Percentiles rank a stretch among this genome's conserved stretches.
Conservation (phyloP, 2,888 invertebrate species). For the Oithona nana region DNA sequence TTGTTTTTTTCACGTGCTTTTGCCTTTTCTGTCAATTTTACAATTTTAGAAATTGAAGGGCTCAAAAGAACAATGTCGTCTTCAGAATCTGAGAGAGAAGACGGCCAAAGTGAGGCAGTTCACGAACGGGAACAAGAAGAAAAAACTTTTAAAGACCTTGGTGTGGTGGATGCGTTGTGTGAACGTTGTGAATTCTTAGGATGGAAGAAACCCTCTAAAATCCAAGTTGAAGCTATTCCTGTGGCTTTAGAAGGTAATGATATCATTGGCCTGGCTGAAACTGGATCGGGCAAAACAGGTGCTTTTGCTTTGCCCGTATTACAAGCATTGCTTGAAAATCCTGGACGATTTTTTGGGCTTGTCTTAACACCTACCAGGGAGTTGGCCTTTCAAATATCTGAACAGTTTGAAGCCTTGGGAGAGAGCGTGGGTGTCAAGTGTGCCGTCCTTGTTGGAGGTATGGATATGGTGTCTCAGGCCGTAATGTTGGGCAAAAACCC, state of each 20-base stretch:
- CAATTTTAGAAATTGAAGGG: too few species aligned
- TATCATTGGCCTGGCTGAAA: conserved; percentile 54
- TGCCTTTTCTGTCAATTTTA: too few species aligned
- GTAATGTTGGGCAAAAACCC: conserved; percentile 82
- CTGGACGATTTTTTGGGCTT: conserved; percentile 80
- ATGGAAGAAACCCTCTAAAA: conserved; percentile 86
- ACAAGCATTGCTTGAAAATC: conserved; percentile 68
- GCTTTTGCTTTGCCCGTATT: conserved; percentile 92
- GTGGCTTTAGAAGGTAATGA: conserved; percentile 68
- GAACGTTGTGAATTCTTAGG: conserved; percentile 77
- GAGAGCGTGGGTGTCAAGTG: conserved; percentile 80
- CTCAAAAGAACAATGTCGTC: conserved; percentile 11
- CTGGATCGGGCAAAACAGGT: conserved; percentile 90
- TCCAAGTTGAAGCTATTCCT: conserved; percentile 84
- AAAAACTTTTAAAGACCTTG: conserved; percentile 36
- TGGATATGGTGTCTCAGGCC: conserved; percentile 93
- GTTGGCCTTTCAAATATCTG: conserved; percentile 91
- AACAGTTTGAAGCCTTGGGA: conserved; percentile 92
- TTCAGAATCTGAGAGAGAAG: neutral
- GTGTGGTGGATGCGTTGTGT: conserved; percentile 69
- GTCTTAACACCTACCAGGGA: conserved; percentile 92
- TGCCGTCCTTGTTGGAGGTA: conserved; percentile 91
- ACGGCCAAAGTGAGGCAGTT: neutral
- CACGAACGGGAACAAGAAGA: neutral
- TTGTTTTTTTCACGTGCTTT: too few species aligned